Base-by-base conservation (phyloP, 2,113 vertebrate genomes). In the Dipodomys stephensi region DNA sequence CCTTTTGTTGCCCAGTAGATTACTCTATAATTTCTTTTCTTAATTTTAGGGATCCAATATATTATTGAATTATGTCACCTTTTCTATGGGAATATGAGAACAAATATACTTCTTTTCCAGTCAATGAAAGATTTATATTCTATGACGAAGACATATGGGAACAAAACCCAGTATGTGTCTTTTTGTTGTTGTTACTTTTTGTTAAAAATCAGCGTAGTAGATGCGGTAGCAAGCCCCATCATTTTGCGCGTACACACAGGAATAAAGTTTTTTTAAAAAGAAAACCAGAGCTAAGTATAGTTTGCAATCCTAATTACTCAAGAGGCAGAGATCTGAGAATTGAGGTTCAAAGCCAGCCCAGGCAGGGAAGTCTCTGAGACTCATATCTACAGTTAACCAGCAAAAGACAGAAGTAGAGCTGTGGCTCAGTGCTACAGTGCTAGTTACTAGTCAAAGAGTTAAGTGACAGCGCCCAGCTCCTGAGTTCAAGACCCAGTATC, bases 71-170 rank as follows among this genome's bases (percentile, higher is more conserved):
- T 96, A 95, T 95, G 77, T 94, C 89, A 96, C 73, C 93, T 96
- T 96, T 95, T 96, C 91, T 95, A 78, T 94, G 83, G 93, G 57
- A 95, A 73, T 89, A 78, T 96, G 94, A 96, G 91, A 94, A 88
- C 92, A 95, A 72, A 96, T 95, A 95, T 23, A 83, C 91, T 95
- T 92, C 90, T 94, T 96, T 96, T 90, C 92, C 96, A 95, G 86
- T 95, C 93, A 96, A 96, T 88, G 95, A 95, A 93, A 96, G 83
- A 95, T 82, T 84, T 94, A 78, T 96, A 95, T 94, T 96, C 89
- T 95, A 20, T 96, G 91, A 95, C 91, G 94, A 95, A 95, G 94
- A 95, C 95, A 96, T 94, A 94, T 88, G 77, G 96, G 87, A 95
- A 95, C 93, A 95, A 94, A 96, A 81, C 91, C 95, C 96, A 95